phyloP scores from a whole-genome alignment of 2,113 vertebrate species.

The Aphyosemion australe region DNA sequence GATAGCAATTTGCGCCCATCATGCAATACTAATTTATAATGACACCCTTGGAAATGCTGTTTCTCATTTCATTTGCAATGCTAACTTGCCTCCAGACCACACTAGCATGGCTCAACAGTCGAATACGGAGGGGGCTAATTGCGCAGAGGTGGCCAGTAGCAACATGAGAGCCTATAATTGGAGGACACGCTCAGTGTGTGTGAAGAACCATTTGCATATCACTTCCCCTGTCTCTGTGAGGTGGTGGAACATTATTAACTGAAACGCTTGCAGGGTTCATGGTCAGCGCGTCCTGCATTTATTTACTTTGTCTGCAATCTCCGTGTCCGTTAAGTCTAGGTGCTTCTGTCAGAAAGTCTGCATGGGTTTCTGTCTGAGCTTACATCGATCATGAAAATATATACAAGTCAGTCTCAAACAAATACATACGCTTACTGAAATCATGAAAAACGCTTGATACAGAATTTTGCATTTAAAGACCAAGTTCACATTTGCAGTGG shows the following conservation, averaged over 20 bases:
- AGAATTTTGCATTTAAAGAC: too few species aligned
- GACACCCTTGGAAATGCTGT: conserved; percentile 63
- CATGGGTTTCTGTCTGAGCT: background rate
- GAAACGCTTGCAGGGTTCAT: conserved; percentile 49
- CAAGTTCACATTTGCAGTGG: too few species aligned
- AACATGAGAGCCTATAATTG: conserved; percentile 71
- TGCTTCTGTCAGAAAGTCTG: background rate
- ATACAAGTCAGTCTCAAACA: background rate
- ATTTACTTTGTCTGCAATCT: conserved; percentile 12
- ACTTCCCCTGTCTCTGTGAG: conserved; percentile 62
- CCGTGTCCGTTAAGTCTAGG: conserved; percentile 11
- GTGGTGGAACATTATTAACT: conserved; percentile 60
- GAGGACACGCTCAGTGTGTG: conserved; percentile 44
- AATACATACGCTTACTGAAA: too few species aligned
- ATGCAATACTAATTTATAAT: conserved; percentile 71
- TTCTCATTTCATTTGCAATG: conserved; percentile 68
- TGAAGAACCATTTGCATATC: conserved; percentile 65
- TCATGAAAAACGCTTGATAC: too few species aligned
- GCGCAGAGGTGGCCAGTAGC: conserved; percentile 67
- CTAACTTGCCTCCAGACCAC: conserved; percentile 60
- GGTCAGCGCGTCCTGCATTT: conserved; percentile 23
- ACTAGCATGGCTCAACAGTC: conserved; percentile 53
- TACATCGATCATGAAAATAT: background rate
- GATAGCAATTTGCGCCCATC: conserved; percentile 69
- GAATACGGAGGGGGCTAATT: conserved; percentile 69